A percentile compares a stretch with the other conserved stretches of the same genome.
Evolutionary conservation across 2,113 vertebrate genomes (phyloP).

Genomic region (Leptobrachium ailaonicum): DNA sequence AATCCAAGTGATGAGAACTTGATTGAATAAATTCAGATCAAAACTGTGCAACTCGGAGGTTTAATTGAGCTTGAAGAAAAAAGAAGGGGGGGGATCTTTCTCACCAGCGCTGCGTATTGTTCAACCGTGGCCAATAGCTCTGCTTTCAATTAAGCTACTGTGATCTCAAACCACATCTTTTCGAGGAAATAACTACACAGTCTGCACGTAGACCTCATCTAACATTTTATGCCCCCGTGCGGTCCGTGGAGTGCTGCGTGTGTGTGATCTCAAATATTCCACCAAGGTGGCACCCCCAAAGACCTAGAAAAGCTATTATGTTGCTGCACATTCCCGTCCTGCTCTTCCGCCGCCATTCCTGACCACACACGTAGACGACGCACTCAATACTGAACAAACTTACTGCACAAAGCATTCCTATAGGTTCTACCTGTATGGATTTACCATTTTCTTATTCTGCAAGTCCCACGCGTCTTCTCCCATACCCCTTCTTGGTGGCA

Average conservation of each 20-base stretch:
- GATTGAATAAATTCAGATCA: neutral
- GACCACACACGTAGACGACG: no score
- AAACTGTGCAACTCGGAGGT: neutral
- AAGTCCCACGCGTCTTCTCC: no score
- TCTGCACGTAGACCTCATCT: conserved; percentile 11
- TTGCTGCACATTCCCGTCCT: no score
- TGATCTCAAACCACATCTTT: conserved; percentile 1
- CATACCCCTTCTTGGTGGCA: no score
- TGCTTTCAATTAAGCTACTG: conserved; percentile 12
- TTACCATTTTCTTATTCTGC: no score
- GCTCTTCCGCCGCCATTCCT: no score
- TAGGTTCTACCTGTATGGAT: no score
- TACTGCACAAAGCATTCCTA: no score
- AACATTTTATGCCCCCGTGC: neutral
- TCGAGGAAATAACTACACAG: neutral
- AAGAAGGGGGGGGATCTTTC: neutral
- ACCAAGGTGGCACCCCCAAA: neutral
- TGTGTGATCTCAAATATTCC: neutral
- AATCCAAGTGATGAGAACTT: conserved; percentile 8
- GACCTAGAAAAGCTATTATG: no score
- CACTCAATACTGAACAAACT: no score
- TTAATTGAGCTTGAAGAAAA: neutral
- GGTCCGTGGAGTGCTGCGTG: neutral
- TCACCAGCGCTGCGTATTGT: neutral
- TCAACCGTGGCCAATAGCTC: neutral